A percentile compares a stretch with the other conserved stretches of the same genome.
These are phyloP conservation scores for zebrafish (Danio rerio) DNA, from an alignment of 2,113 vertebrate genomes.

Conservation along the genomic window GRCz12tu NC_133182.1:11779501-11780000, in stretches of 20 bases:
- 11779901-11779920: constrained; percentile 45
- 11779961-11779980: constrained; percentile 49
- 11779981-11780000: constrained; percentile 37
- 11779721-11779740: too few relatives aligned
- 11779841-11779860: constrained; percentile 34
- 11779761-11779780: neutral
- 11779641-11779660: too few relatives aligned
- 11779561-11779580: too few relatives aligned
- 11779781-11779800: neutral
- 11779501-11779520: too few relatives aligned
- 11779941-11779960: constrained; percentile 43
- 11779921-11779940: constrained; percentile 54
- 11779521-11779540: too few relatives aligned
- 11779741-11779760: neutral
- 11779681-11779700: too few relatives aligned
- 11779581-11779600: too few relatives aligned
- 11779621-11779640: too few relatives aligned
- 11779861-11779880: constrained; percentile 34
- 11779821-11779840: constrained; percentile 32
- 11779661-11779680: too few relatives aligned
- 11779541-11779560: too few relatives aligned
- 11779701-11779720: too few relatives aligned
- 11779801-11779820: neutral
- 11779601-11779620: too few relatives aligned
- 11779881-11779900: constrained; percentile 27